Evolutionary conservation across 2,888 invertebrate genomes (phyloP).

Genomic region (Meiosimyza platycephala): DNA sequence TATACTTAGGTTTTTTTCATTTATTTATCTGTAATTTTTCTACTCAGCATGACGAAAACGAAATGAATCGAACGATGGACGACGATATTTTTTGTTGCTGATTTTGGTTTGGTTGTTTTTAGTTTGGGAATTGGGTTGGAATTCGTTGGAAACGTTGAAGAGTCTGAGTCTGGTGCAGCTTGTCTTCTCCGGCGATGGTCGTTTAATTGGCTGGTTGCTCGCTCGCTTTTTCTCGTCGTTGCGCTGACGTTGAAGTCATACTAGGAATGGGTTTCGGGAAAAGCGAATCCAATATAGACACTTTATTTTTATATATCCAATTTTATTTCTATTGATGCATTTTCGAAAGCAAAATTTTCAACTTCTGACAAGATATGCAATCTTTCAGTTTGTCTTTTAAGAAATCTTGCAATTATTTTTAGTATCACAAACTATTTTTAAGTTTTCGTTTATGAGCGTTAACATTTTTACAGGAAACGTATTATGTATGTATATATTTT

Average conservation of each 20-base stretch:
- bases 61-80: constrained; percentile 3
- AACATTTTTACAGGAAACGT: not conserved
- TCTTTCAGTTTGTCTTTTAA: not conserved
- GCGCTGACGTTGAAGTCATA: constrained; percentile 9
- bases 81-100: not conserved
- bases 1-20: constrained; percentile 9
- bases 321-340: not conserved
- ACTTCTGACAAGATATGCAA: too few relatives aligned
- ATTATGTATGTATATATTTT: not conserved
- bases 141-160: constrained; percentile 4
- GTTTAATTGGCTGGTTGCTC: not conserved
- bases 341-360: too few relatives aligned
- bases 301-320: constrained; percentile 29
- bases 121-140: constrained; percentile 7
- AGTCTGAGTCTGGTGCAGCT: constrained; percentile 26
- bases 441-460: not conserved
- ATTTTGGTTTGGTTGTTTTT: constrained; percentile 1
- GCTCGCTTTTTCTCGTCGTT: constrained; percentile 5
- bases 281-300: constrained; percentile 31
- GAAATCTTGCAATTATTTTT: constrained; percentile 1
- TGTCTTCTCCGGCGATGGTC: constrained; percentile 8
- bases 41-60: constrained; percentile 12
- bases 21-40: constrained; percentile 14
- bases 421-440: not conserved
- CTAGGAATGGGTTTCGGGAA: constrained; percentile 28